Evolutionary conservation across 2,888 invertebrate genomes (phyloP), one percentile per base, ranked within the genome.

Genomic region (Axea sp.): DNA sequence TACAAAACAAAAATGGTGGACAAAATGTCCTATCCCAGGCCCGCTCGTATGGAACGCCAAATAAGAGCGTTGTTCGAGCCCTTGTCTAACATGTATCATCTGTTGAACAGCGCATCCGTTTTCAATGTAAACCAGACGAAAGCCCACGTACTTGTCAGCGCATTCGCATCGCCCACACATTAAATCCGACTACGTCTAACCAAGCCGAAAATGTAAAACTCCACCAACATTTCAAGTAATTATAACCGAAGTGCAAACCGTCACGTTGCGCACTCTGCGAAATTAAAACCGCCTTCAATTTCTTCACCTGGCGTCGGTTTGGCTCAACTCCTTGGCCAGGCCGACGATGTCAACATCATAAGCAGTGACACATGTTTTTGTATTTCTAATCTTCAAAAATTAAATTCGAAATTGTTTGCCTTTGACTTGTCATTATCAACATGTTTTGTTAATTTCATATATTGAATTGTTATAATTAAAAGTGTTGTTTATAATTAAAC

Each of bases 1-100:
- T 79, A 79, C 83, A 83, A 84, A 86, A 86, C 84, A 86, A 86
- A 86, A 82, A 87, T 87, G 87, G 86, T 82, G 82, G 84, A 80
- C 78, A 79, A 83, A 82, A 86, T 86, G 86, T 83, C 83, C 84
- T 85, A 84, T 83, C 83, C 82, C 81, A 82, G 82, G 81, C 82
- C 83, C 81, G 83, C 82, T 83, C 83, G 81, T 81, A 81, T 80
- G 81, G 83, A 82, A 85, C 82, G 82, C 83, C 84, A 85, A 86
- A 86, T 84, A 82, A 82, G 79, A 80, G 82, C 81, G 83, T 81
- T 83, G 80, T 81, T 64, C 81, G 81, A 80, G 81, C 80, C 80
- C 80, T 81, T 78, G 80, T 81, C 78, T 82, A 81, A 80, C 79
- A 86, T 86, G 86, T 81, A 81, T 84, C 82, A 82, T 76, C 78